A percentile compares a stretch with the other conserved stretches of the same genome.
Conservation (phyloP, 2,113 vertebrate genomes). For the Chinchilla lanigera region DNA sequence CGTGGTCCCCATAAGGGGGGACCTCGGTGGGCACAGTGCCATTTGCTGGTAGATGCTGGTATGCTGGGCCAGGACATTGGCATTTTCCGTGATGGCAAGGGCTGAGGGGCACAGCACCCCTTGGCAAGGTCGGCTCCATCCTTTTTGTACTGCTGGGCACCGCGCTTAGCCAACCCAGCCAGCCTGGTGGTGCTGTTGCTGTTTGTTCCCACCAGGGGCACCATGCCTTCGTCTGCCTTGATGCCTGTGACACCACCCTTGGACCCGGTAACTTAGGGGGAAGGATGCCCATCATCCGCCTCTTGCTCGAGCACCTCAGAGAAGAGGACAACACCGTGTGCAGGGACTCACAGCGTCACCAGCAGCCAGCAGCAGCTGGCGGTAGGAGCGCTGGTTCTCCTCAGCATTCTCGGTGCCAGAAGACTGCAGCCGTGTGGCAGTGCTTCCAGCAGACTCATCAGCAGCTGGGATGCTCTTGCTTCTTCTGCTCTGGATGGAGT, state of each 20-base stretch:
- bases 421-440: conserved; percentile 95
- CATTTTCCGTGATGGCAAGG: conserved; percentile 93
- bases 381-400: conserved; percentile 95
- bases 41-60: conserved; percentile 93
- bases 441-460: conserved; percentile 94
- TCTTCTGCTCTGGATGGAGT: conserved; percentile 94
- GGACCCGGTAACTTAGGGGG: conserved; percentile 91
- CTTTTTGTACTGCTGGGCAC: conserved; percentile 95
- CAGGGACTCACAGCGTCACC: conserved; percentile 89
- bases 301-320: conserved; percentile 97
- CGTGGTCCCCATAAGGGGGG: conserved; percentile 94
- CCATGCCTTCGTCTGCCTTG: conserved; percentile 96
- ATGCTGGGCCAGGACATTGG: conserved; percentile 94
- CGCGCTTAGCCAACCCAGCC: conserved; percentile 93
- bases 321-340: conserved; percentile 96
- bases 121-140: conserved; percentile 96
- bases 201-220: conserved; percentile 95
- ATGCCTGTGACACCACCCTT: conserved; percentile 93
- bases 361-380: conserved; percentile 94
- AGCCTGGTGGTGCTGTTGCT: conserved; percentile 94
- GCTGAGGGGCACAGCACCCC: conserved; percentile 92
- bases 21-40: conserved; percentile 96
- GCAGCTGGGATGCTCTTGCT: conserved; percentile 95
- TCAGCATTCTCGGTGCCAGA: conserved; percentile 95
- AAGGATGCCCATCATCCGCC: conserved; percentile 89